phyloP scores from a whole-genome alignment of 2,113 vertebrate species.

The Cisticola juncidis region DNA sequence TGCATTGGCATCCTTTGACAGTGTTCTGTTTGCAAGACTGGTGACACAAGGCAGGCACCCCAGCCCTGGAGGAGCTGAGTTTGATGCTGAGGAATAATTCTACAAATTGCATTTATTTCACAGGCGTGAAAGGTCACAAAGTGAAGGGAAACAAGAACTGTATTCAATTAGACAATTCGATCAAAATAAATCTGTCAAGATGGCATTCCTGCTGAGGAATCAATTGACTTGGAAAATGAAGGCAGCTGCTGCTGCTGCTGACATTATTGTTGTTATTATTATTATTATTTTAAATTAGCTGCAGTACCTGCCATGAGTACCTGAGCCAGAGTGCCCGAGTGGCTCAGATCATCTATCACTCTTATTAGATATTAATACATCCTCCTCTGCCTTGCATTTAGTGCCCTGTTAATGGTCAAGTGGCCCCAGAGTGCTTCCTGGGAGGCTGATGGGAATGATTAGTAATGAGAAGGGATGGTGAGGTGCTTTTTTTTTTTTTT shows the following conservation, averaged over 20 bases:
- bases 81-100: constrained; percentile 70
- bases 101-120: constrained; percentile 73
- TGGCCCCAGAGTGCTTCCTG: constrained; percentile 38
- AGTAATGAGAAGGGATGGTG: not conserved
- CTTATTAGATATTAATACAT: constrained; percentile 59
- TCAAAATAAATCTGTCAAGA: constrained; percentile 77
- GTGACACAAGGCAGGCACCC: not conserved
- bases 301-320: not conserved
- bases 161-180: constrained; percentile 75
- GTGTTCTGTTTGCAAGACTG: constrained; percentile 12
- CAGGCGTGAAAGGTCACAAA: constrained; percentile 64
- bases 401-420: constrained; percentile 54
- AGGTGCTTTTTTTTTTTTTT: not conserved
- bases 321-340: not conserved
- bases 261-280: constrained; percentile 60
- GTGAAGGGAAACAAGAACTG: constrained; percentile 64
- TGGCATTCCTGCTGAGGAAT: constrained; percentile 69
- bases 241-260: constrained; percentile 31
- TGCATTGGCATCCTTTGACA: constrained; percentile 25
- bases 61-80: constrained; percentile 43
- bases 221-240: constrained; percentile 61
- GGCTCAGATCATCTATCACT: constrained; percentile 46
- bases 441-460: constrained; percentile 15
- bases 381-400: not conserved
- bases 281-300: constrained; percentile 60